A percentile compares a stretch with the other conserved stretches of the same genome.
phyloP scores from a whole-genome alignment of 1,140 invertebrate species.

The Heliconius hewitsoni region DNA sequence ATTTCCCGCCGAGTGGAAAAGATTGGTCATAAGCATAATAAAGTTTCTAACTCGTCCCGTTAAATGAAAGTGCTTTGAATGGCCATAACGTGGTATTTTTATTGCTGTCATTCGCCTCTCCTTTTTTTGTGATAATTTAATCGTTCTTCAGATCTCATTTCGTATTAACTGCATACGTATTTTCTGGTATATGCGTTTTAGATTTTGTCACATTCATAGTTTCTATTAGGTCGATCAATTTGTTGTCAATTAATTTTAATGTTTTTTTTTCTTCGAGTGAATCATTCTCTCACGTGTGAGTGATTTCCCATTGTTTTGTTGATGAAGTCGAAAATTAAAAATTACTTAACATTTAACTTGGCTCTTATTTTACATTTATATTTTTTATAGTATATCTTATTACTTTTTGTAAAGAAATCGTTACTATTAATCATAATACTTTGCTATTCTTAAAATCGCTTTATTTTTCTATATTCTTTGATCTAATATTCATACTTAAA shows the following conservation, averaged over 20 bases:
- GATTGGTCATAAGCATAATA: constrained; percentile 50
- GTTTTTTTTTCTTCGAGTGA: too few species aligned
- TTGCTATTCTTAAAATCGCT: too few species aligned
- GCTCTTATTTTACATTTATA: too few species aligned
- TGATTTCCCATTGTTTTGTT: too few species aligned
- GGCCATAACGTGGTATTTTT: constrained; percentile 47
- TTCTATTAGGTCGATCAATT: not conserved
- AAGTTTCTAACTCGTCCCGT: constrained; percentile 46
- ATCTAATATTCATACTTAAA: too few species aligned
- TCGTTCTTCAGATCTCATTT: constrained; percentile 44
- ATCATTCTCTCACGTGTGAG: too few species aligned
- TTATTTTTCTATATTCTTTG: too few species aligned
- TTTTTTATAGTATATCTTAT: too few species aligned
- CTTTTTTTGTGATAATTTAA: constrained; percentile 68
- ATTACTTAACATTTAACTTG: too few species aligned
- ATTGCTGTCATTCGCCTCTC: constrained; percentile 56
- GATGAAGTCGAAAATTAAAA: too few species aligned
- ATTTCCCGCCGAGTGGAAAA: constrained; percentile 42
- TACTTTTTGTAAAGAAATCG: too few species aligned
- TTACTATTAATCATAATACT: too few species aligned
- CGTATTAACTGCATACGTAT: constrained; percentile 27
- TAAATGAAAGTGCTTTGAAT: constrained; percentile 52
- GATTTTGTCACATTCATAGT: constrained; percentile 21
- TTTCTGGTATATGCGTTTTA: constrained; percentile 18
- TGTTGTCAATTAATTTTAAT: not conserved